Percentiles rank a stretch among this genome's conserved stretches.
Conservation (phyloP, 2,888 invertebrate genomes). For the Polietes domitor region DNA sequence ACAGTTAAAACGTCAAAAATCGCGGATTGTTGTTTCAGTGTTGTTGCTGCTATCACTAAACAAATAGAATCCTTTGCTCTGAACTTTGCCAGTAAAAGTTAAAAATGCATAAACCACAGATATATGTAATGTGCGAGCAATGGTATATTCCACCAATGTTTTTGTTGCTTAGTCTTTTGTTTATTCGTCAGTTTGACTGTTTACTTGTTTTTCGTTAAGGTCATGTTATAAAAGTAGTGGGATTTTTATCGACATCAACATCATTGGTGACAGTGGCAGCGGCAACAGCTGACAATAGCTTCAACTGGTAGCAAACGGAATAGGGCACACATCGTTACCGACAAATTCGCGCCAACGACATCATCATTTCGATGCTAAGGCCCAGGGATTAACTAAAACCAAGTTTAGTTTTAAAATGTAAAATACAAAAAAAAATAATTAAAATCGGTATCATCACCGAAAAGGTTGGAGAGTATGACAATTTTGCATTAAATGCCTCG, state of each 20-base stretch:
- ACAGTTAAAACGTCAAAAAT: conserved; percentile 24
- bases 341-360: not conserved
- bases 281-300: not conserved
- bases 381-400: conserved; percentile 4
- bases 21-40: not conserved
- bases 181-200: conserved; percentile 8
- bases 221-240: too few relatives aligned
- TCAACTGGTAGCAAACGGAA: not conserved
- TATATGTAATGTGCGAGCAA: not conserved
- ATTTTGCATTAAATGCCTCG: too few relatives aligned
- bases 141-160: not conserved
- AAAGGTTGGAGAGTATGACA: not conserved
- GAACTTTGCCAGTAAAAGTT: not conserved
- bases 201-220: conserved; percentile 7
- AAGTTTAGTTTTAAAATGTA: conserved; percentile 8
- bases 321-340: too few relatives aligned
- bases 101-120: conserved; percentile 1
- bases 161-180: conserved; percentile 12
- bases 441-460: not conserved
- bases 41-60: not conserved
- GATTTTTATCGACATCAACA: conserved; percentile 31
- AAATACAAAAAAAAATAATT: not conserved
- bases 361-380: not conserved
- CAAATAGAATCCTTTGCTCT: conserved; percentile 33
- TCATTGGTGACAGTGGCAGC: not conserved